phyloP scores from a whole-genome alignment of 2,113 vertebrate species.

The Condylura cristata region DNA sequence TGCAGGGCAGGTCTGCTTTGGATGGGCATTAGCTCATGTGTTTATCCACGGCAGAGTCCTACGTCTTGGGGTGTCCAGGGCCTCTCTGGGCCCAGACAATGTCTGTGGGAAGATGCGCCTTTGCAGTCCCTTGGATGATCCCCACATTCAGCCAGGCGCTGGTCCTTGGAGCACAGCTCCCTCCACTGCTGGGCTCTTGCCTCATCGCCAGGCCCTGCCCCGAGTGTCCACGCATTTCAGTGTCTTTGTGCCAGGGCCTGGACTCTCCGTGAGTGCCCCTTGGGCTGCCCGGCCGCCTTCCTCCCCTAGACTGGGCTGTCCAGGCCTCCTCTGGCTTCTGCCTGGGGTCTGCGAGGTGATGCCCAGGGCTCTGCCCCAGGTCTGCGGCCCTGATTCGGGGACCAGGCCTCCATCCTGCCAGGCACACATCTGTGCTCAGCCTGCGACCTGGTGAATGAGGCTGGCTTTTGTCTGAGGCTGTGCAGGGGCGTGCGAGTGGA shows the following conservation, averaged over 20 bases:
- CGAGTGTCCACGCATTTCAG: accelerated
- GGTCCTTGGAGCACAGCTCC: background rate
- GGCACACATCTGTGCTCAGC: background rate
- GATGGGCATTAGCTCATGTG: background rate
- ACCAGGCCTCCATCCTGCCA: background rate
- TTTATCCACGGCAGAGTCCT: constrained; percentile 29
- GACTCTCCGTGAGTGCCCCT: background rate
- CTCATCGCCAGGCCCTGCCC: background rate
- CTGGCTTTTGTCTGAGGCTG: background rate
- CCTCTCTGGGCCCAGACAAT: background rate
- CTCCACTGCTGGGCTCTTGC: background rate
- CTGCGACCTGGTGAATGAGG: too few species aligned
- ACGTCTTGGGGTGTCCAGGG: background rate
- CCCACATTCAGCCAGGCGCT: too few species aligned
- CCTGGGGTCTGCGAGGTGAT: accelerated
- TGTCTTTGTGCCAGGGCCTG: background rate
- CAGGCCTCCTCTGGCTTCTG: accelerated
- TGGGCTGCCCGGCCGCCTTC: too few species aligned
- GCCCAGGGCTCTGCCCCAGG: background rate
- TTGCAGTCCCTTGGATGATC: background rate
- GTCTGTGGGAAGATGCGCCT: background rate
- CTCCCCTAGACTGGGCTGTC: background rate
- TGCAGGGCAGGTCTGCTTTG: background rate
- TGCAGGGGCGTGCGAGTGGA: background rate
- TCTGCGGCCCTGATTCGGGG: background rate